Base-by-base conservation (phyloP, 2,888 invertebrate species). In the Orthosia incerta region DNA sequence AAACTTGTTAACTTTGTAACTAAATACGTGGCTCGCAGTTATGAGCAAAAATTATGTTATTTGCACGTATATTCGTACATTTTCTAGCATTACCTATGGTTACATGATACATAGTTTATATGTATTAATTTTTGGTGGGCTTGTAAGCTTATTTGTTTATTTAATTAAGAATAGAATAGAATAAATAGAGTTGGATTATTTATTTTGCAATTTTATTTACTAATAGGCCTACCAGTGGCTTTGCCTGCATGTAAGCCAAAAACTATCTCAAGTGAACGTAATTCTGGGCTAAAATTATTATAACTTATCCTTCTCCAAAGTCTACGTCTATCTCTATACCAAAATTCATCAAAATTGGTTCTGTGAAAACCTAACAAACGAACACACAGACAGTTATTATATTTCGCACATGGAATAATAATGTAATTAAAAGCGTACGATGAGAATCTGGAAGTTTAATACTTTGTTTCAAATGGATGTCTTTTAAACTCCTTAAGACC, bases 1-100 rank as follows among this genome's bases (percentile, higher is more conserved):
- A 46, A 83, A 78, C 81, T 78, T 64, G 61, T 71, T 65, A 79
- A 76, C 74, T 83, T 72, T 16, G 56, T 65, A 74, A 79, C 74
- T 84, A 64, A 78, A 78, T 74, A 81, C 66, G 64, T 71, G 79
- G 31, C 45, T 12, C 18, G 46, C 23, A n/a, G 57, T 48, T 71
- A 59, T 55, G 59, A 69, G 45, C 26, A 69, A 79, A 59, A 69
- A 59, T 48, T 61, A 55, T 55, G 3, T 20, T 64, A 56, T 48
- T 64, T 31, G 15, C 48, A 39, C 31, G n/a, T n/a, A 11, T 2
- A 50, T 46, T 55, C 16, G n/a, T 65, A 3, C 39, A 53, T 45
- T 18, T 50, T 15, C n/a, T 51, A 61, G 2, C 31, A 48, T 53
- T 31, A 7, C 2, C 5, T n/a, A 18, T 15, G 39, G 51, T 23